Conservation (phyloP, 64 coral and sea anemone species). For the Astreopora myriophthalma region DNA sequence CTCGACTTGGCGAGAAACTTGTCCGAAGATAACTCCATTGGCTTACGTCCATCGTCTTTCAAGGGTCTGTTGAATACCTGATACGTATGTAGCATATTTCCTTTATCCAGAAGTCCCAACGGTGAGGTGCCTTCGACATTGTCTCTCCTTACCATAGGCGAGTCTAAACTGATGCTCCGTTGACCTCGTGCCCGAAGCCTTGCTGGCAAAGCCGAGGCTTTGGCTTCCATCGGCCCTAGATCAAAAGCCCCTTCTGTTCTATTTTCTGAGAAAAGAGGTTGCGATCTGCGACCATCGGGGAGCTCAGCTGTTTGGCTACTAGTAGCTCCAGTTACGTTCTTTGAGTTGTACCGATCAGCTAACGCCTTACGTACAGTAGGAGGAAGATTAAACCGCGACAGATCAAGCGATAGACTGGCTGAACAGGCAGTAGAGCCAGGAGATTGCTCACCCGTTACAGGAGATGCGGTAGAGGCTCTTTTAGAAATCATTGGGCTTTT, state of each 20-base stretch:
- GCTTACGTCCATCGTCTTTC: not conserved
- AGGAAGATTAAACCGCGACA: slow-evolving; percentile 57
- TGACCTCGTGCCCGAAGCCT: slow-evolving; percentile 31
- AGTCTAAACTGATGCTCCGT: slow-evolving; percentile 63
- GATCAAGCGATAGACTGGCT: slow-evolving; percentile 20
- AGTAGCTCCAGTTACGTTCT: not conserved
- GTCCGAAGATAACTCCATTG: not conserved
- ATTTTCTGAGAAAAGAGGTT: not conserved
- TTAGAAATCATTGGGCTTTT: not conserved
- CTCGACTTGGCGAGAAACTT: not conserved
- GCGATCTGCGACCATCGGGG: slow-evolving; percentile 9
- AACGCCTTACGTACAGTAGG: slow-evolving; percentile 49
- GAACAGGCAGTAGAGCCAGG: not conserved
- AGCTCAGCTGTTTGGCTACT: not conserved
- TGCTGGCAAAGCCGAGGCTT: slow-evolving; percentile 20
- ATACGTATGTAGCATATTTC: not conserved
- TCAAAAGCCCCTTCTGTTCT: not conserved
- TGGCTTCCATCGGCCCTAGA: not conserved
- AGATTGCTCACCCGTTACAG: not conserved
- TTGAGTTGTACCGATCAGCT: slow-evolving; percentile 24
- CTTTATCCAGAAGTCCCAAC: not conserved
- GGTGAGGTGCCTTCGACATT: not conserved
- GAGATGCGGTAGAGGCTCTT: not conserved
- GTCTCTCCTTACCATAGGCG: not conserved
- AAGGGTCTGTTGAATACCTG: not conserved